A percentile compares a stretch with the other conserved stretches of the same genome.
These are phyloP conservation scores for Scleropages formosus DNA, from an alignment of 2,797 vertebrate genomes.

Conservation along the genomic window DNA sequence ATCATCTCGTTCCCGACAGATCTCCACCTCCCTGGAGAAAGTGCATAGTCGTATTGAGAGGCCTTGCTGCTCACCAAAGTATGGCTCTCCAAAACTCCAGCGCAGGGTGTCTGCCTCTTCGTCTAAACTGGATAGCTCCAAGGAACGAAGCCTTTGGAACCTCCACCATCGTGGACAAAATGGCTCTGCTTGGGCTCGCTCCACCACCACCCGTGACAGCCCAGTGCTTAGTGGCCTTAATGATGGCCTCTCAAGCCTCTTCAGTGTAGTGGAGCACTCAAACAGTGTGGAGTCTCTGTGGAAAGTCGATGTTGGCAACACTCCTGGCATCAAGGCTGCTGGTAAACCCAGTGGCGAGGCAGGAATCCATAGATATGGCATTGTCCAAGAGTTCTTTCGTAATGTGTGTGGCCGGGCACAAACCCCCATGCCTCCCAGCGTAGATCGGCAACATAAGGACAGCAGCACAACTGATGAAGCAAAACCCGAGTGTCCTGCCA, in stretches of 20 bases:
- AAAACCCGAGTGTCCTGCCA: constrained; percentile 66
- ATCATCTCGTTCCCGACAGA: constrained; percentile 87
- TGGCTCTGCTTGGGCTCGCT: constrained; percentile 95
- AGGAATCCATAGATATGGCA: constrained; percentile 76
- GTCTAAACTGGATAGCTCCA: constrained; percentile 82
- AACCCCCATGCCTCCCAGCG: constrained; percentile 58
- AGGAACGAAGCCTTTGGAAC: constrained; percentile 93
- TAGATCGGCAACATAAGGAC: constrained; percentile 56
- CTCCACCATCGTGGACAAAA: constrained; percentile 85
- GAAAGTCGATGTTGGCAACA: constrained; percentile 71
- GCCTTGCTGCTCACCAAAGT: constrained; percentile 95
- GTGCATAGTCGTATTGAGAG: constrained; percentile 91
- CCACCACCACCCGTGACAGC: constrained; percentile 95
- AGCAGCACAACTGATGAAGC: constrained; percentile 60
- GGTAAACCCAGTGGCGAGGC: constrained; percentile 70
- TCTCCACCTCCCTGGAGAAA: constrained; percentile 94
- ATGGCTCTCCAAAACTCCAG: constrained; percentile 91
- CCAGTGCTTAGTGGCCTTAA: constrained; percentile 91
- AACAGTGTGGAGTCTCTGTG: constrained; percentile 91
- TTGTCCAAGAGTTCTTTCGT: constrained; percentile 90
- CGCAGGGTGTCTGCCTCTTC: constrained; percentile 81
- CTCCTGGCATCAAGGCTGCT: constrained; percentile 59
- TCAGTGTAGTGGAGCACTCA: constrained; percentile 90
- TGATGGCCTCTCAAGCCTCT: constrained; percentile 92
- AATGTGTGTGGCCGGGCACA: constrained; percentile 80